Conservation (phyloP, 1,140 invertebrate species). For the Panonychus citri region DNA sequence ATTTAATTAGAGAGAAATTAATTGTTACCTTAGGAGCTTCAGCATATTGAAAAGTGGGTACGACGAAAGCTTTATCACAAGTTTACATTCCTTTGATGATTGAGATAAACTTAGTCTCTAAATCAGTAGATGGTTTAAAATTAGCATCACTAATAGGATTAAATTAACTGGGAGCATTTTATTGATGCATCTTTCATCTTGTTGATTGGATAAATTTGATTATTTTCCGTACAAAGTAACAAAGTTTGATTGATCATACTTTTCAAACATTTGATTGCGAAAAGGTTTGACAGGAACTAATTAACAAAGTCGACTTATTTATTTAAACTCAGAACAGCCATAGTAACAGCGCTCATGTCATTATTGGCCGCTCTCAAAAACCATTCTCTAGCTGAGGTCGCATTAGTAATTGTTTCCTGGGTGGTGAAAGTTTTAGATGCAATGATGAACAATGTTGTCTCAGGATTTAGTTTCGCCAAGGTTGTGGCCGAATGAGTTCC, state of each 20-base stretch:
- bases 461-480: constrained; percentile 66
- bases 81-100: constrained; percentile 2
- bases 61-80: constrained; percentile 14
- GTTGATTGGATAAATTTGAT: constrained; percentile 17
- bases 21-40: constrained; percentile 15
- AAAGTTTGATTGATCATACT: too few species aligned
- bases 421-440: constrained; percentile 65
- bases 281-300: too few species aligned
- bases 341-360: constrained; percentile 55
- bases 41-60: constrained; percentile 18
- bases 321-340: constrained; percentile 79
- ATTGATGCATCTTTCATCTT: constrained; percentile 16
- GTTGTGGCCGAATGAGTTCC: constrained; percentile 91
- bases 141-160: constrained; percentile 17
- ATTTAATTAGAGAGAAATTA: not conserved
- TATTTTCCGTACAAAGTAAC: constrained; percentile 7
- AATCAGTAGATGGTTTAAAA: constrained; percentile 17
- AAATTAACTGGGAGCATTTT: constrained; percentile 14
- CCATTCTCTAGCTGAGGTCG: constrained; percentile 86
- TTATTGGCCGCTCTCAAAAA: constrained; percentile 62
- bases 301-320: too few species aligned
- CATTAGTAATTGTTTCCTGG: constrained; percentile 98
- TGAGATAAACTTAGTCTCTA: constrained; percentile 13
- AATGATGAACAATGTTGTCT: constrained; percentile 90
- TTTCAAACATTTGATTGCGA: too few species aligned